Conservation (phyloP, 2,888 invertebrate species). For the Tetheella fluctuosa region DNA sequence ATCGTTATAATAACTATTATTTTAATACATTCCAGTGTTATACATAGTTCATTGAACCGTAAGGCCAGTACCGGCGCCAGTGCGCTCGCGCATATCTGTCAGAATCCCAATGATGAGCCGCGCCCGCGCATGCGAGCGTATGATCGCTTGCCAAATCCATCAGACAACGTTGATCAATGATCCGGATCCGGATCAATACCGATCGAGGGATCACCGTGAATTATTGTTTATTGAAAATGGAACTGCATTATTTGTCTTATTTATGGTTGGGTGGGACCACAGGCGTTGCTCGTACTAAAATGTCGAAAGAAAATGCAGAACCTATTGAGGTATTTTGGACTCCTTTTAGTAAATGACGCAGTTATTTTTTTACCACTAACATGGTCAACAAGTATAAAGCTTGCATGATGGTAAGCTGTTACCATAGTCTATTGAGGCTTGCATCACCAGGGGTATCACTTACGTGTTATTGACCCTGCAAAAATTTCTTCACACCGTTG, state of each 20-base stretch:
- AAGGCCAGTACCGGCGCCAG: conserved; percentile 5
- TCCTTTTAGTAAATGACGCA: no score
- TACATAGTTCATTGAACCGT: conserved; percentile 24
- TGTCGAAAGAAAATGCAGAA: no score
- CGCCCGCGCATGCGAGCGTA: conserved; percentile 36
- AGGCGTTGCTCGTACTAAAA: not conserved
- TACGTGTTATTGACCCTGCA: no score
- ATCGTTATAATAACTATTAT: no score
- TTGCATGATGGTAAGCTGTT: no score
- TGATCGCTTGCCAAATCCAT: conserved; percentile 60
- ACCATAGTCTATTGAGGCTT: no score
- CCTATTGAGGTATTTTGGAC: no score
- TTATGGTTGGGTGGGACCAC: not conserved
- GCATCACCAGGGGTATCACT: no score
- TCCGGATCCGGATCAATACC: conserved; percentile 15
- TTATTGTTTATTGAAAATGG: conserved; percentile 7
- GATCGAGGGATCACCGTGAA: conserved; percentile 16
- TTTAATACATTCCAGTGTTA: not conserved
- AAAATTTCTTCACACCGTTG: no score
- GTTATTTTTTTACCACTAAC: no score
- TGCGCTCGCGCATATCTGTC: conserved; percentile 21
- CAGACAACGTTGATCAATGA: conserved; percentile 39
- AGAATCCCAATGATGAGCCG: conserved; percentile 22
- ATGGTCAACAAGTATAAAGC: no score
- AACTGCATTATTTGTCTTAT: conserved; percentile 12